Conservation (phyloP, 2,113 vertebrate species). For the Prietella phreatophila region DNA sequence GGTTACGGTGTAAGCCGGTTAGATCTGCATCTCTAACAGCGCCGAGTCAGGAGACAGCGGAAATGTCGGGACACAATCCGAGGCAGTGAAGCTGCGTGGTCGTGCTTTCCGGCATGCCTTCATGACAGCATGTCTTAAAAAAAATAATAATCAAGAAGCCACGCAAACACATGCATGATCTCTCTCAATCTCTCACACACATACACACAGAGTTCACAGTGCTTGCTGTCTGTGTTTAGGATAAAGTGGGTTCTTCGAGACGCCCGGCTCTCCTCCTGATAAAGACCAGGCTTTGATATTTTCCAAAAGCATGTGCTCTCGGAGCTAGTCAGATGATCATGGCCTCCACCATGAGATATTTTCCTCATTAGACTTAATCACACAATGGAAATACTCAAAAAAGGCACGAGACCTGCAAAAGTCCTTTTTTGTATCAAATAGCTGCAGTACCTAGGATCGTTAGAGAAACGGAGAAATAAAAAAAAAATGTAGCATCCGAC, state of each 20-base stretch:
- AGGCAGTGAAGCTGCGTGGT: conserved; percentile 41
- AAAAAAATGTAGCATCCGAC: not conserved
- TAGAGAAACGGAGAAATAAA: conserved; percentile 8
- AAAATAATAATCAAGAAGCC: not conserved
- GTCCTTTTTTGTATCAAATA: conserved; percentile 36
- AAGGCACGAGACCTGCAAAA: conserved; percentile 58
- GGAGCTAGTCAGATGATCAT: not conserved
- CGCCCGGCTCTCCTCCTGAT: conserved; percentile 16
- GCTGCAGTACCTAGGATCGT: conserved; percentile 36
- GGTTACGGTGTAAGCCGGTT: not conserved
- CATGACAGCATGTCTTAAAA: conserved; percentile 15
- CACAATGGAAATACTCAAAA: conserved; percentile 48
- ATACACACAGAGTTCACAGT: conserved; percentile 56
- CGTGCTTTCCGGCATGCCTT: conserved; percentile 1
- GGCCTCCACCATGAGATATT: conserved; percentile 13
- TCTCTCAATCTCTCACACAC: not conserved
- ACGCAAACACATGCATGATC: conserved; percentile 30
- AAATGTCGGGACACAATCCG: conserved; percentile 14
- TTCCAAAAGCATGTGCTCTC: conserved; percentile 23
- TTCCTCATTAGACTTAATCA: conserved; percentile 27
- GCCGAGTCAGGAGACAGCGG: not conserved
- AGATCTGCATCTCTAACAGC: not conserved
- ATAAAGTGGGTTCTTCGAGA: conserved; percentile 10
- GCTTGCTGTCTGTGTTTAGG: conserved; percentile 31
- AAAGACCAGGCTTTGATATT: conserved; percentile 29